A percentile compares a stretch with the other conserved stretches of the same genome.
phyloP scores from a whole-genome alignment of 2,888 invertebrate genomes.

The Troides helena region DNA sequence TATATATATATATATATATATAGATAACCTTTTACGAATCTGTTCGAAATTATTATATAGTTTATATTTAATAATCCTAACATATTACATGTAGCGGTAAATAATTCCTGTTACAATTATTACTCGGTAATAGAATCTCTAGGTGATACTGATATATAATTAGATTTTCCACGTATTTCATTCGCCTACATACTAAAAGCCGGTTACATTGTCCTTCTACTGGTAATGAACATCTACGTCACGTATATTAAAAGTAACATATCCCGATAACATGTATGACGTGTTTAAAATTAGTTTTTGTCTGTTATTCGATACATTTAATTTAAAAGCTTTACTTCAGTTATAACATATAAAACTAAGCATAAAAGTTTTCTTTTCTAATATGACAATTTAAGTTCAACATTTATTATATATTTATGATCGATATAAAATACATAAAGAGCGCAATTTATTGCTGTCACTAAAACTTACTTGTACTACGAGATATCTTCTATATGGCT shows the following conservation, averaged over 20 bases:
- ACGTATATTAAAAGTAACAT: background rate
- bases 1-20: too few species aligned
- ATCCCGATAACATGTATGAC: background rate
- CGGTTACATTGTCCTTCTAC: background rate
- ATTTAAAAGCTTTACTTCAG: background rate
- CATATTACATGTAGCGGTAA: too few species aligned
- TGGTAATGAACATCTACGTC: background rate
- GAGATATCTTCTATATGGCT: too few species aligned
- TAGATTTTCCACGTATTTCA: constrained; percentile 3
- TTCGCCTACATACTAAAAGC: constrained; percentile 6
- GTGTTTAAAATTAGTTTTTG: background rate
- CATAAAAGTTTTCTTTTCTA: background rate
- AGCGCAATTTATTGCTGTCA: too few species aligned
- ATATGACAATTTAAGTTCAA: background rate
- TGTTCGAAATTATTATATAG: too few species aligned
- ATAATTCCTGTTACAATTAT: too few species aligned
- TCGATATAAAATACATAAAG: too few species aligned
- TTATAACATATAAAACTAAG: background rate
- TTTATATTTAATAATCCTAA: too few species aligned
- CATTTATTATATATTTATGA: background rate
- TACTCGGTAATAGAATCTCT: too few species aligned
- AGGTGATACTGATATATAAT: constrained; percentile 1
- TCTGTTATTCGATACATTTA: background rate
- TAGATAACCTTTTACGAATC: too few species aligned
- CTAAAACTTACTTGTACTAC: too few species aligned